Evolutionary conservation across 2,888 invertebrate genomes (phyloP).

Genomic region (Apocheima hispidaria): DNA sequence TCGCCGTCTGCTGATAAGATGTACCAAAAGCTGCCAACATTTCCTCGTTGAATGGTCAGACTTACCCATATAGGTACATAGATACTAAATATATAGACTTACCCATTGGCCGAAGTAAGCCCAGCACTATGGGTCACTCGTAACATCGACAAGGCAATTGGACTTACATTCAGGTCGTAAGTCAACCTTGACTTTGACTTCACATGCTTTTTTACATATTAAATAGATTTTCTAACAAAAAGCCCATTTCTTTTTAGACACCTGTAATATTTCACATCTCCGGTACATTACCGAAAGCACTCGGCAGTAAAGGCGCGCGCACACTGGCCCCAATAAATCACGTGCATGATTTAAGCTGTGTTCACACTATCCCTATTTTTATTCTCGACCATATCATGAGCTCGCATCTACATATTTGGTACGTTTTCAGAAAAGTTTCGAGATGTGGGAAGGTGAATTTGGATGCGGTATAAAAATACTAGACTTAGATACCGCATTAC

Average conservation of each 20-base stretch:
- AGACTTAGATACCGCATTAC: no score
- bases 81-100: no score
- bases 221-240: conserved; percentile 6
- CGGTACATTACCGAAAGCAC: conserved; percentile 22
- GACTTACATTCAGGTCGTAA: no score
- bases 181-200: not conserved
- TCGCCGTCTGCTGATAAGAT: no score
- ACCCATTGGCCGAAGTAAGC: no score
- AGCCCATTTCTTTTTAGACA: not conserved
- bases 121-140: no score
- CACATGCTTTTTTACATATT: not conserved
- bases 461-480: conserved; percentile 3
- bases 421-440: conserved; percentile 48
- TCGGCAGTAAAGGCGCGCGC: conserved; percentile 52
- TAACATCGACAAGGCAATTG: no score
- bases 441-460: conserved; percentile 29
- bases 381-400: conserved; percentile 60
- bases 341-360: conserved; percentile 67
- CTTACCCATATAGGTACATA: no score
- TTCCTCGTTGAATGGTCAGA: no score
- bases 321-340: conserved; percentile 66
- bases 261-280: conserved; percentile 10
- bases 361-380: conserved; percentile 75
- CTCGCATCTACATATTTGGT: conserved; percentile 66
- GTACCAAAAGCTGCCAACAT: no score